Percentiles rank a stretch among this genome's conserved stretches.
These are phyloP conservation scores for Eudasyphora cyanicolor DNA, from an alignment of 2,888 invertebrate species.

Conservation along the genomic window DNA sequence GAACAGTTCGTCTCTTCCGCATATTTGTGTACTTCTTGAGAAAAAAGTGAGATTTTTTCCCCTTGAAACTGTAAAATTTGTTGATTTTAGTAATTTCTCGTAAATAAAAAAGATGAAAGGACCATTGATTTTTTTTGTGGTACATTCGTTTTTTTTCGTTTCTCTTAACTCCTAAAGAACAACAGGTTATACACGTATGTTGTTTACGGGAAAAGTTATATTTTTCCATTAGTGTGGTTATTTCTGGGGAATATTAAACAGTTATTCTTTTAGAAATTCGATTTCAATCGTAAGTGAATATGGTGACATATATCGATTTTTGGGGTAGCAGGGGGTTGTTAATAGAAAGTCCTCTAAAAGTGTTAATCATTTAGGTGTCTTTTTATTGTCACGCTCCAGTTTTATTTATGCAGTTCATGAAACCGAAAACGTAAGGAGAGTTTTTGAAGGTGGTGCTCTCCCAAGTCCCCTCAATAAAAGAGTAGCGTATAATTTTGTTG, in stretches of 20 bases:
- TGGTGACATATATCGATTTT: neutral
- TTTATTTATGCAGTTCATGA: too few relatives aligned
- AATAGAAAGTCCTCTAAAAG: too few relatives aligned
- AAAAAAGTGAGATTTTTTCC: neutral
- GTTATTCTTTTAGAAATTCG: neutral
- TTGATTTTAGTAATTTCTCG: conserved; percentile 54
- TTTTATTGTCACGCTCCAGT: too few relatives aligned
- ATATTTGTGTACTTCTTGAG: conserved; percentile 29
- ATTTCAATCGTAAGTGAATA: neutral
- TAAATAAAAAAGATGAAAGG: neutral
- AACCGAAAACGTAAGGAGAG: too few relatives aligned
- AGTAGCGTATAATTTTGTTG: too few relatives aligned
- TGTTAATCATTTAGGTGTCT: too few relatives aligned
- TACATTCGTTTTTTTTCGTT: neutral
- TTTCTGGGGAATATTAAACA: conserved; percentile 17
- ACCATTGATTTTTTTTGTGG: conserved; percentile 6
- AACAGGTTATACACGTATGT: conserved; percentile 3
- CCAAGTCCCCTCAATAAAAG: too few relatives aligned
- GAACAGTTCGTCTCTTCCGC: conserved; percentile 21
- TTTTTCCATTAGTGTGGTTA: conserved; percentile 13
- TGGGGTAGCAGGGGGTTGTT: too few relatives aligned
- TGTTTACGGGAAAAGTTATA: neutral
- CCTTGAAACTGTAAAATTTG: conserved; percentile 39
- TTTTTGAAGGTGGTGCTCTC: too few relatives aligned
- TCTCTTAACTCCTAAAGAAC: neutral